phyloP scores from a whole-genome alignment of 2,113 vertebrate genomes.

The Capreolus pygargus region DNA sequence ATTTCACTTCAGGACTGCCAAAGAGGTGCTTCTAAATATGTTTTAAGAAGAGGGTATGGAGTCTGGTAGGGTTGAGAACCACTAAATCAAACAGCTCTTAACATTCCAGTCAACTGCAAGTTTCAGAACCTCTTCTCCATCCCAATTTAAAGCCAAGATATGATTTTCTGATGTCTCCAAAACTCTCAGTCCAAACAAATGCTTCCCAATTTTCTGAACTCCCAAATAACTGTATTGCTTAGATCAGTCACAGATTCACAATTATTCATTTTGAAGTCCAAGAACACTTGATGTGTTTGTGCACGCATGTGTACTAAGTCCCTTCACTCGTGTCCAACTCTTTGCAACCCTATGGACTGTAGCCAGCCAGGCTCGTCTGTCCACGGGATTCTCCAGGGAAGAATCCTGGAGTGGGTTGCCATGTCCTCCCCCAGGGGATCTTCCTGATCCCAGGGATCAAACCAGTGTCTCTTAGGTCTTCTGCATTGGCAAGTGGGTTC shows the following conservation, averaged over 20 bases:
- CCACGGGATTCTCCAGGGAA: neutral
- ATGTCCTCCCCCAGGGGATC: neutral
- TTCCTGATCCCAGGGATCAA: neutral
- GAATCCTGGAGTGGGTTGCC: neutral
- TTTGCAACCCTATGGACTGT: neutral
- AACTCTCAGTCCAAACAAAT: slow-evolving; percentile 13
- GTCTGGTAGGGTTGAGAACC: neutral
- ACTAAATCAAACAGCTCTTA: neutral
- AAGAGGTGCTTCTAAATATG: neutral
- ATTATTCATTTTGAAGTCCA: slow-evolving; percentile 1
- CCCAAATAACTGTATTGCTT: neutral
- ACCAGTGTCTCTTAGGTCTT: neutral
- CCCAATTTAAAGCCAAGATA: slow-evolving; percentile 13
- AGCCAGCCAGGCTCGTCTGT: neutral
- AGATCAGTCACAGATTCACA: neutral
- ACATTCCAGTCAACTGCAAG: neutral
- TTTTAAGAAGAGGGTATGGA: neutral
- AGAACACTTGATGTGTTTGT: neutral
- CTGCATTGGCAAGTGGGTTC: neutral
- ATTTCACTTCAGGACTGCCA: slow-evolving; percentile 18
- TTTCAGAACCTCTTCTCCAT: neutral
- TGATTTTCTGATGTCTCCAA: slow-evolving; percentile 22
- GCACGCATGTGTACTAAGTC: neutral
- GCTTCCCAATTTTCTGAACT: slow-evolving; percentile 2
- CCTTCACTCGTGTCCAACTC: neutral